Base-by-base conservation (phyloP, 1,140 invertebrate genomes). In the Zeugodacus cucurbitae region DNA sequence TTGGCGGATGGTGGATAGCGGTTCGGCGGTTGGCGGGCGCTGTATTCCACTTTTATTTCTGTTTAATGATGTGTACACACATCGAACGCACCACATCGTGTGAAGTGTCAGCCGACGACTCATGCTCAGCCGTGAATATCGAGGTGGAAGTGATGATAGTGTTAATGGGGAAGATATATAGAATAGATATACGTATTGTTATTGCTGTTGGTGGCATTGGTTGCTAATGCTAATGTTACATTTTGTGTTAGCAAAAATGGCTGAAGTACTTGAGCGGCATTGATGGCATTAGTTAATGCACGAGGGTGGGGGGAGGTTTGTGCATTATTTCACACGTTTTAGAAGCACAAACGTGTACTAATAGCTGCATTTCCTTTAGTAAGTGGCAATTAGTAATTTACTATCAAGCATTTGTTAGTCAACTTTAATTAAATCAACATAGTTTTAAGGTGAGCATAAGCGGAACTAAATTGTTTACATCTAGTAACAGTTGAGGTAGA, bases 41-140 rank as follows among this genome's bases (percentile, higher is more conserved):
- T 10, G 20, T 48, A 82, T 44, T 48, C 10, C 8, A 48, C 74
- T 82, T 48, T 82, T 82, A 82, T 44, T 48, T 82, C 41, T 82
- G 74, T 54, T 82, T 82, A 82, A 82, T 82, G 74, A 82, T 82
- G 74, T 82, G 74, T 82, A 82, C 74, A 82, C 74, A 82, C 22
- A 82, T 26, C 74, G 41, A 48, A 82, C 74, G 74, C 74, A 82
- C 74, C 74, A 41, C 74, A 82, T 41, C 74, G 74, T 82, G 44
- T 82, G 74, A 82, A 82, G 74, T 82, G 34, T 82, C 74, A 44
- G 74, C 29, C n/a, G 41, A 17, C 37, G 22, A 41, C 41, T 82
- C 74, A 82, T 11, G 74, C 74, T n/a, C n/a, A 82, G 41, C 74
- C 37, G 41, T 82, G 41, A 48, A 48, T 82, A 82, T 48, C 41